These are phyloP conservation scores for Ricordea florida DNA, from an alignment of 92 coral and sea anemone species.

Conservation along the genomic window DNA sequence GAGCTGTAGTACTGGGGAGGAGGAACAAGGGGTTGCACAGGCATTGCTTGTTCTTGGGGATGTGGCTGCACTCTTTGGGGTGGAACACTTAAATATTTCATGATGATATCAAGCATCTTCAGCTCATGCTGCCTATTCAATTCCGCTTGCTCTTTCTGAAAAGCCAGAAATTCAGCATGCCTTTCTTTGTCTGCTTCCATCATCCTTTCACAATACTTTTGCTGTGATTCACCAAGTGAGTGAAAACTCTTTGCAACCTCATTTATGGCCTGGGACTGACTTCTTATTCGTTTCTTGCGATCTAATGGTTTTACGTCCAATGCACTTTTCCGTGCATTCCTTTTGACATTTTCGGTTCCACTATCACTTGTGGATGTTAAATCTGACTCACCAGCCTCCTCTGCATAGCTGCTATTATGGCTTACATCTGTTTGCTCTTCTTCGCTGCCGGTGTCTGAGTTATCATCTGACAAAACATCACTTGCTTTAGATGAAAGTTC, in stretches of 20 bases:
- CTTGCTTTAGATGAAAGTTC: constrained; percentile 44
- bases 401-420: not conserved
- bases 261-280: constrained; percentile 45
- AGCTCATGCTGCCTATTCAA: constrained; percentile 49
- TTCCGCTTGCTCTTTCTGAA: constrained; percentile 53
- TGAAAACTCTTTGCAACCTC: constrained; percentile 46
- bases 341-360: constrained; percentile 29
- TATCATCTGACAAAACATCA: constrained; percentile 23
- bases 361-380: constrained; percentile 16
- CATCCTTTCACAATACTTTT: constrained; percentile 22
- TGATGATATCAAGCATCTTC: constrained; percentile 29
- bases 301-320: constrained; percentile 24
- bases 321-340: not conserved
- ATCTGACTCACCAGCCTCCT: constrained; percentile 35
- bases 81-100: constrained; percentile 33
- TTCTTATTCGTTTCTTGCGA: constrained; percentile 32
- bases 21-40: constrained; percentile 17
- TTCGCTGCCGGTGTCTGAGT: constrained; percentile 22
- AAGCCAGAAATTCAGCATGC: constrained; percentile 35
- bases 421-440: constrained; percentile 11
- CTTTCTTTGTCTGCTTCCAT: constrained; percentile 47
- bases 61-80: constrained; percentile 13
- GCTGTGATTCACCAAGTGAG: constrained; percentile 28
- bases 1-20: not conserved
- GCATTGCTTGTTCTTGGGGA: constrained; percentile 11